Evolutionary conservation across 1,140 invertebrate genomes (phyloP).

Genomic region (Listronotus bonariensis): DNA sequence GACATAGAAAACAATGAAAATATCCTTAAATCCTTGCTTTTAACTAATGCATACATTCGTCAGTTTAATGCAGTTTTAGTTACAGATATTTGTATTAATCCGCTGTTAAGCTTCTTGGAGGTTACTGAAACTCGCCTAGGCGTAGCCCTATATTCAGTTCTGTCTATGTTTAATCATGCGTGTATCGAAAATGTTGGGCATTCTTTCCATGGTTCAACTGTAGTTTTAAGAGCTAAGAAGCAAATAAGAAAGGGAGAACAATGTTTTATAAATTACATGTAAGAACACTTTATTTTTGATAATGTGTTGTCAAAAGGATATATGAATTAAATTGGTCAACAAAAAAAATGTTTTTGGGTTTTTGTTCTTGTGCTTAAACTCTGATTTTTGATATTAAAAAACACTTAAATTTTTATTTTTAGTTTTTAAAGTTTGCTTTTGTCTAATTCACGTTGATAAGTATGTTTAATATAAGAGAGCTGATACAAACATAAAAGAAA

Average conservation of each 20-base stretch:
- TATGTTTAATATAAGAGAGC: no score
- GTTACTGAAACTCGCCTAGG: not conserved
- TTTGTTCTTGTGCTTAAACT: no score
- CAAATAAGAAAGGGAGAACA: not conserved
- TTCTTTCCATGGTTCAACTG: not conserved
- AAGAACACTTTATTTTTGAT: no score
- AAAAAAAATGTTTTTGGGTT: no score
- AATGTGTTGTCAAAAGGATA: not conserved
- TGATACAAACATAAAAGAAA: no score
- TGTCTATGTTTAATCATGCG: constrained; percentile 6
- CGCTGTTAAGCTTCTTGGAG: no score
- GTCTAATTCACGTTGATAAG: no score
- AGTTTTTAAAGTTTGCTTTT: no score
- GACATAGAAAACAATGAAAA: constrained; percentile 1
- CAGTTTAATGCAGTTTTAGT: not conserved
- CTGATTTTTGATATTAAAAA: no score
- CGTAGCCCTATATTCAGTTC: not conserved
- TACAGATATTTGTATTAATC: not conserved
- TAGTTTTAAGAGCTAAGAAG: constrained; percentile 1
- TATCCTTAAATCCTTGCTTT: not conserved
- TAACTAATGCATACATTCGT: not conserved
- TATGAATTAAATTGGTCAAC: not conserved
- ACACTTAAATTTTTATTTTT: no score
- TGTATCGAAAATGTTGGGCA: not conserved
- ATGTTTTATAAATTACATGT: constrained; percentile 3